These are phyloP conservation scores for Cochlearius cochlearius DNA, from an alignment of 2,113 vertebrate species.

Conservation along the genomic window DNA sequence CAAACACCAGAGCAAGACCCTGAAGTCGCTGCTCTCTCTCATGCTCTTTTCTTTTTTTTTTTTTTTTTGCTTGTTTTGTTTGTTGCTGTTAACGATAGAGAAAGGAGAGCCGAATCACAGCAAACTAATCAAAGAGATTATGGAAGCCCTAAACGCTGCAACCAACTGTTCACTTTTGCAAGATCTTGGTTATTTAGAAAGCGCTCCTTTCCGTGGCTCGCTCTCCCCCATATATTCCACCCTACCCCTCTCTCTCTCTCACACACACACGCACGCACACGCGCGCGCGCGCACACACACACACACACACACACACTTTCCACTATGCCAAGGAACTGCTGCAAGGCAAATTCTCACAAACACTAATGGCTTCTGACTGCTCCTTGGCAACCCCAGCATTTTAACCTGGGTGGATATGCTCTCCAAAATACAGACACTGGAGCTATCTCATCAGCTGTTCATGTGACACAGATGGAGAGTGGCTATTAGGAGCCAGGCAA, in stretches of 20 bases:
- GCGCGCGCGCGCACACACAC: accelerated
- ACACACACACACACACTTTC: constrained; percentile 73
- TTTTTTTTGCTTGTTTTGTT: not conserved
- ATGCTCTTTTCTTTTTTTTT: not conserved
- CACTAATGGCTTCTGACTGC: constrained; percentile 99
- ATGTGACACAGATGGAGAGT: constrained; percentile 90
- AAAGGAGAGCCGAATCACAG: constrained; percentile 45
- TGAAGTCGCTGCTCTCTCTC: constrained; percentile 74
- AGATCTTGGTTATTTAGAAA: constrained; percentile 21
- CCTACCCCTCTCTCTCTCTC: constrained; percentile 15
- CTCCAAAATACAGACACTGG: constrained; percentile 88
- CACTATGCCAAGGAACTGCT: constrained; percentile 93
- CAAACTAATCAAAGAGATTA: constrained; percentile 64
- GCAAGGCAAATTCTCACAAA: constrained; percentile 99
- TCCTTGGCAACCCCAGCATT: constrained; percentile 99
- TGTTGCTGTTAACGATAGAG: constrained; percentile 56
- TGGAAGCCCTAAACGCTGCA: not conserved
- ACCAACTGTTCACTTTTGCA: constrained; percentile 1
- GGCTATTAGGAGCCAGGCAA: constrained; percentile 97
- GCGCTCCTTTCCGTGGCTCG: not conserved
- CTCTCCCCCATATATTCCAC: not conserved
- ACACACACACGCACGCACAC: not conserved
- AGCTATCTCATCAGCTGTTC: constrained; percentile 91
- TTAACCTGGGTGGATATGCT: constrained; percentile 97
- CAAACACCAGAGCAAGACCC: constrained; percentile 90